phyloP scores from a whole-genome alignment of 37 sponge, comb jelly and placozoan genomes.

The Crambe crambe region DNA sequence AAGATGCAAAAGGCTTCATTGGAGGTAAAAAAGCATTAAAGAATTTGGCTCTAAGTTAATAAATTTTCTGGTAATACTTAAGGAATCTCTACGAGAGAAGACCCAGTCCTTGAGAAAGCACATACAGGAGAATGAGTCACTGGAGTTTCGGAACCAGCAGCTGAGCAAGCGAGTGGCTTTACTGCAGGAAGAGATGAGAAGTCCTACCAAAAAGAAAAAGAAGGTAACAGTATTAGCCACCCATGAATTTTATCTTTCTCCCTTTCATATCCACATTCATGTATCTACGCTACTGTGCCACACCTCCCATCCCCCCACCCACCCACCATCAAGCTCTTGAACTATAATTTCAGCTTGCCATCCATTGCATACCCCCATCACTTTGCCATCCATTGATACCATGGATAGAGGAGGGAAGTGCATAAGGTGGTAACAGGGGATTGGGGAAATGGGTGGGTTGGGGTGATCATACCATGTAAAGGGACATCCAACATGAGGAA shows the following conservation, averaged over 20 bases:
- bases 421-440: no score
- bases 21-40: conserved; percentile 49
- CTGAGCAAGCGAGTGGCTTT: conserved; percentile 68
- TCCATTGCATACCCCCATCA: neutral
- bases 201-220: conserved; percentile 23
- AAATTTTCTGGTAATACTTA: no score
- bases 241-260: no score
- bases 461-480: no score
- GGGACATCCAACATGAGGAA: no score
- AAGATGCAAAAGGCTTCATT: conserved; percentile 40
- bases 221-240: conserved; percentile 18
- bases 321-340: no score
- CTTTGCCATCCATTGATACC: no score
- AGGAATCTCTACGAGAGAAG: conserved; percentile 71
- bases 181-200: conserved; percentile 63
- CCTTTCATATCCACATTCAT: no score
- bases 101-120: conserved; percentile 61
- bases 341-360: neutral
- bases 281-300: no score
- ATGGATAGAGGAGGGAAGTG: no score
- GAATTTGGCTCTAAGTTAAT: neutral
- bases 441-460: no score
- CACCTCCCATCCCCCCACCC: neutral
- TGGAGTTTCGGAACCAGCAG: conserved; percentile 84
- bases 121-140: conserved; percentile 76